Base-by-base conservation (phyloP, 2,888 invertebrate species). In the Notodonta dromedarius region DNA sequence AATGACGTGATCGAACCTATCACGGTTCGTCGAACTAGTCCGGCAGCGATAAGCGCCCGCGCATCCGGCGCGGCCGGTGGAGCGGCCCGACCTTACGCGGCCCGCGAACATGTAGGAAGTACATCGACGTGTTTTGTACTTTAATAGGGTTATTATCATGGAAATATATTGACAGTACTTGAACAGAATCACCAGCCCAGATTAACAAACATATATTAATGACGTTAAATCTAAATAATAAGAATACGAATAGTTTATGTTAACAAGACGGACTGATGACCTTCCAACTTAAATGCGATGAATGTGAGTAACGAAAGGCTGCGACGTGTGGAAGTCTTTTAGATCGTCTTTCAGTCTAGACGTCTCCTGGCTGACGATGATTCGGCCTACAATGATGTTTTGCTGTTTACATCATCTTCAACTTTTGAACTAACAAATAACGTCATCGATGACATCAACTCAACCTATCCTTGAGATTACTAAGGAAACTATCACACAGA, bases 11-110 rank as follows among this genome's bases (percentile, higher is more conserved):
- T 14, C 55, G 40, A 55, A 55, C 14, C 8, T 55, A 55, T 55
- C 55, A 55, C 11, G 55, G 55, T 55, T 55, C 55, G 55, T 55
- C 55, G 40, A 55, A 55, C 55, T 40, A 40, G 14, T 40, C 40
- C n/a, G n/a, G 35, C 13, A 7, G 14, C 40, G 55, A 55, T 55
- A 55, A 55, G 55, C 55, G 40, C 39, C 39, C 40, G 52, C 52
- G 52, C 52, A 52, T 52, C 52, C 52, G 52, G 52, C 40, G 55
- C 55, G 39, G 13, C 35, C 53, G 53, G 40, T 40, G 32, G 11
- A 52, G 52, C 52, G 52, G 52, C 9, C 52, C 16, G 52, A 52
- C 52, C 52, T 52, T 52, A 52, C 32, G 52, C 16, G 52, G 52
- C 32, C 13, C 52, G 52, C 52, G 52, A 52, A 52, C 50, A 50